Base-by-base conservation (phyloP, 2,113 vertebrate genomes). In the Limnothrissa miodon region DNA sequence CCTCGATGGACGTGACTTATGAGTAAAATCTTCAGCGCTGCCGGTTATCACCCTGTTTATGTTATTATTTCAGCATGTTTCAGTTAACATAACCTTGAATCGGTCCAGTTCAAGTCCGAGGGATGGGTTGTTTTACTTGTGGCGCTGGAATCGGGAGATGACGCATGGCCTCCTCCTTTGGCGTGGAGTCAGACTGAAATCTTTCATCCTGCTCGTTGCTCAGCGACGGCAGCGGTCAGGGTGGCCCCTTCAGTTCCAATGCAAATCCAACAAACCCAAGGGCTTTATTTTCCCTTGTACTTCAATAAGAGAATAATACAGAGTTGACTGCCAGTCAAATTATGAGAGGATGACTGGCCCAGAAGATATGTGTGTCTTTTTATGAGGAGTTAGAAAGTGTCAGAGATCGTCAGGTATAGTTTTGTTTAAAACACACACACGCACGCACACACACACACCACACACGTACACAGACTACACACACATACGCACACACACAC, bases 61-160 rank as follows among this genome's bases (percentile, higher is more conserved):
- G 92, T 94, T 95, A 94, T 93, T 94, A 91, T 90, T 91, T 91
- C 92, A 93, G 89, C 91, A 91, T 93, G 92, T 92, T 95, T 93
- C 90, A 93, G 95, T 94, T 94, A 94, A 93, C 93, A 92, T 94
- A 95, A 95, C 95, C 95, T 95, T 94, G 94, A 94, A 92, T 91
- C 86, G 88, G 91, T 88, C 90, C 90, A 92, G 94, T 92, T 94
- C 92, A 92, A 94, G 93, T 92, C 89, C 89, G 81, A 74, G 89
- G 90, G 90, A 90, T 91, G 91, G 86, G 78, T 90, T 93, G 94
- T 93, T 93, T 93, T 93, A 90, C 92, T 94, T 93, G 92, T 89
- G 80, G 91, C 88, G 90, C 90, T 92, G 92, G 92, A 92, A 92
- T 92, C 90, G 88, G 89, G 83, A 87, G 90, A 94, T 93, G 93